Conservation (phyloP, 2,113 vertebrate species). For the Dipodomys merriami region DNA sequence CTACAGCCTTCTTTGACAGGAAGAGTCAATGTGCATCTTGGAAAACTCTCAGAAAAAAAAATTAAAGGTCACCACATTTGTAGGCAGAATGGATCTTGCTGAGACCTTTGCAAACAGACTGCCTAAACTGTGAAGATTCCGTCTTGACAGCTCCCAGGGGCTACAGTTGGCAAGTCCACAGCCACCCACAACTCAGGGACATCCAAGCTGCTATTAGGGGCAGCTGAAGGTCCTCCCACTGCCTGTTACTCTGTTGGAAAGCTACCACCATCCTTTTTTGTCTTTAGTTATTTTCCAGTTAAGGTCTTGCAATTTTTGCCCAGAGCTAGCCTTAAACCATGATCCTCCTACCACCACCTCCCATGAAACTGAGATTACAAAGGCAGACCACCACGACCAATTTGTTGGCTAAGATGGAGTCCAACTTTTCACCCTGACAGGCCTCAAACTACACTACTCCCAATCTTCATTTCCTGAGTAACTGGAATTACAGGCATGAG, state of each 20-base stretch:
- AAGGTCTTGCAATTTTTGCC: no score
- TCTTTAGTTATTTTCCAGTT: no score
- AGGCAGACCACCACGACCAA: no score
- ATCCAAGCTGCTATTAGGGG: not conserved
- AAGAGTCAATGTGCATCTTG: conserved; percentile 65
- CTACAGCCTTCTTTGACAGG: conserved; percentile 58
- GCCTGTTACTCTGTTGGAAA: not conserved
- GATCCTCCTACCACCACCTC: no score
- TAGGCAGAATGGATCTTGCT: conserved; percentile 72
- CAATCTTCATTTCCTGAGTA: no score
- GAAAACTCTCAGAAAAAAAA: conserved; percentile 73
- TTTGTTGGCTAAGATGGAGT: no score
- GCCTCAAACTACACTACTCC: no score
- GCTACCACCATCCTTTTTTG: not conserved
- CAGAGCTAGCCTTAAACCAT: no score
- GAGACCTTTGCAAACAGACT: conserved; percentile 58
- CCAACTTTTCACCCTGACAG: no score
- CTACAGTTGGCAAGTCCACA: not conserved
- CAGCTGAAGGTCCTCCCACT: not conserved
- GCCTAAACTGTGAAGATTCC: conserved; percentile 26
- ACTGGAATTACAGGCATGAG: no score
- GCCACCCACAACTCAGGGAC: not conserved
- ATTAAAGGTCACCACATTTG: conserved; percentile 78
- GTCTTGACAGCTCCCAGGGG: conserved; percentile 16
- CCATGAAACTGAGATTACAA: no score